Evolutionary conservation across 2,888 invertebrate genomes (phyloP), one percentile per base, ranked within the genome.

Genomic region (Drosophila maculinotata): DNA sequence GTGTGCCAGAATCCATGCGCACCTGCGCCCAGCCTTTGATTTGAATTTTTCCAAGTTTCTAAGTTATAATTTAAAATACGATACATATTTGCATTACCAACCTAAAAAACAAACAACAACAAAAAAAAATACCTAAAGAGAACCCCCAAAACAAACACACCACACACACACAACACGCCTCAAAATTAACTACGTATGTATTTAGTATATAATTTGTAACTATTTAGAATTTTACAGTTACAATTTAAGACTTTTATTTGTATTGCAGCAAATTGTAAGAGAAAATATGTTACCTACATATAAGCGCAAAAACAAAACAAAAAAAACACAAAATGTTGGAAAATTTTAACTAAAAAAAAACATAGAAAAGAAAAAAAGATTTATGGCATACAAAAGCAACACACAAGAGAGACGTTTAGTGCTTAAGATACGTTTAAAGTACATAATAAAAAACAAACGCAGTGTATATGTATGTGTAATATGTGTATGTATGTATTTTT

Each of bases 171-270:
- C 80, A 74, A 74, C 75, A 77, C 78, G 78, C 81, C 81, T 87
- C 84, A 87, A 87, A 83, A 87, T 80, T 84, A 72, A 87, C 69
- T 83, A 83, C 87, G 80, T 80, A 71, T 66, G 64, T 75, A 78
- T 72, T 78, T 81, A 81, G 81, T 75, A 64, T 81, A 80, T 87
- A 81, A 76, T 87, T 81, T 81, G 81, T 81, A 87, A 87, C 85
- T 82, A 82, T 81, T 73, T 82, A 87, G 87, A 84, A 70, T 62
- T 87, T 72, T 78, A 87, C 81, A 87, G 87, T 82, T 77, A 75
- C 75, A 82, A 76, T 67, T 81, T 87, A 82, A 87, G 87, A 81
- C 87, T 82, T 85, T 80, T 86, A 81, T 81, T 81, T 86, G 84
- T 84, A 84, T 80, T 69, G 87, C 81, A 74, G 81, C 84, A 72